Evolutionary conservation across 92 coral and sea anemone genomes (phyloP).

Genomic region (Metridium senile): DNA sequence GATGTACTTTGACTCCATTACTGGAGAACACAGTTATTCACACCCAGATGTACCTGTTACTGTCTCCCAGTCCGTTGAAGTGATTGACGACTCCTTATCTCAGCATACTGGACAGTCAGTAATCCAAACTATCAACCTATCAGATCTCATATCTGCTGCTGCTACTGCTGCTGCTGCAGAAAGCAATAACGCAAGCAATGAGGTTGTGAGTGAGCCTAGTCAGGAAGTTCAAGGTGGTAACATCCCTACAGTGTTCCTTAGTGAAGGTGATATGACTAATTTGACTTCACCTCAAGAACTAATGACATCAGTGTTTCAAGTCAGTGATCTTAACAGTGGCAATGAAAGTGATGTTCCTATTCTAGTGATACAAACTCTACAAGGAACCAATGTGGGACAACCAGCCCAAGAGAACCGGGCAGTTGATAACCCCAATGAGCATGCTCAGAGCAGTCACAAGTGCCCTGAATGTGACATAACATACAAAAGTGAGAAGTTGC

Average conservation of each 20-base stretch:
- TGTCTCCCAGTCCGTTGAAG: constrained; percentile 38
- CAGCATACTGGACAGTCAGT: background rate
- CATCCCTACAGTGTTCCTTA: constrained; percentile 4
- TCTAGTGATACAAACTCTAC: constrained; percentile 11
- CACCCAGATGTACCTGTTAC: constrained; percentile 20
- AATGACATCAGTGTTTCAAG: constrained; percentile 17
- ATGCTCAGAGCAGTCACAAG: constrained; percentile 7
- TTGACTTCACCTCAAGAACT: background rate
- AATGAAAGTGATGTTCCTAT: constrained; percentile 8
- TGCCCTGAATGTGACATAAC: constrained; percentile 19
- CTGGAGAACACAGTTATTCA: constrained; percentile 25
- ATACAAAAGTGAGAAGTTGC: constrained; percentile 11
- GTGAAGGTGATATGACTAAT: background rate
- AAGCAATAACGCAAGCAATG: background rate
- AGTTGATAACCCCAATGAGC: background rate
- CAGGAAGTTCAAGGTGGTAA: background rate
- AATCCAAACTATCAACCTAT: constrained; percentile 19
- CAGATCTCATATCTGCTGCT: constrained; percentile 25
- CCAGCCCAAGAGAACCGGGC: background rate
- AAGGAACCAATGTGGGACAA: constrained; percentile 8
- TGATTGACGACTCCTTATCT: constrained; percentile 13
- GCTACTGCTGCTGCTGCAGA: background rate
- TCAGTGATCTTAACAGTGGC: constrained; percentile 11
- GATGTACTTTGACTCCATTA: constrained; percentile 34
- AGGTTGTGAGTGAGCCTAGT: background rate